phyloP scores from a whole-genome alignment of 2,888 invertebrate genomes.

The Andrena haemorrhoa region DNA sequence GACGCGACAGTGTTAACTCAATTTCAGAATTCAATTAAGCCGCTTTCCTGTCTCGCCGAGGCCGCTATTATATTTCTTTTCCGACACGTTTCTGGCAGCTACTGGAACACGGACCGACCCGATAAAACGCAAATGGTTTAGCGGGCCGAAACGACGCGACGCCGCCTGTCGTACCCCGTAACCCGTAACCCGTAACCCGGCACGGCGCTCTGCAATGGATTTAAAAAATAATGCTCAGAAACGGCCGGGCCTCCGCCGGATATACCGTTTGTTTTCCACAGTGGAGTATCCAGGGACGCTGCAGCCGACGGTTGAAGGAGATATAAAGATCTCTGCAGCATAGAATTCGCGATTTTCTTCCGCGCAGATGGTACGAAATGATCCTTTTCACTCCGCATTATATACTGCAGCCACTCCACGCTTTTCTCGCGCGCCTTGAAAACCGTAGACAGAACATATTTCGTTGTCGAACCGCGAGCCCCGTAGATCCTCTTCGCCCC shows the following conservation, averaged over 20 bases:
- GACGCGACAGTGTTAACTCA: slow-evolving; percentile 57
- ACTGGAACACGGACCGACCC: slow-evolving; percentile 32
- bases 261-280: slow-evolving; percentile 70
- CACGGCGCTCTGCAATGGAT: slow-evolving; percentile 36
- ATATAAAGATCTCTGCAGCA: slow-evolving; percentile 69
- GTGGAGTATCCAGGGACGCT: slow-evolving; percentile 59
- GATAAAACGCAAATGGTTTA: slow-evolving; percentile 59
- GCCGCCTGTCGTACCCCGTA: not conserved
- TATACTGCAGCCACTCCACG: slow-evolving; percentile 62
- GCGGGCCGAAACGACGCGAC: slow-evolving; percentile 26
- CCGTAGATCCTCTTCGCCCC: not conserved
- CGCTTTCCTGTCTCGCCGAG: slow-evolving; percentile 21
- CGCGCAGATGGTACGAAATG: slow-evolving; percentile 71
- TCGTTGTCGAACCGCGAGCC: slow-evolving; percentile 60
- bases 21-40: slow-evolving; percentile 62
- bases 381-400: slow-evolving; percentile 67
- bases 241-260: slow-evolving; percentile 40
- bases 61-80: slow-evolving; percentile 46
- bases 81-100: slow-evolving; percentile 42
- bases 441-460: slow-evolving; percentile 59
- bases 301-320: slow-evolving; percentile 71
- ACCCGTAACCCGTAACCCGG: slow-evolving; percentile 5
- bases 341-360: slow-evolving; percentile 71
- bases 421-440: slow-evolving; percentile 13
- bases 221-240: slow-evolving; percentile 60